Base-by-base conservation (phyloP, 2,888 invertebrate genomes). In the Trachelus stipa region DNA sequence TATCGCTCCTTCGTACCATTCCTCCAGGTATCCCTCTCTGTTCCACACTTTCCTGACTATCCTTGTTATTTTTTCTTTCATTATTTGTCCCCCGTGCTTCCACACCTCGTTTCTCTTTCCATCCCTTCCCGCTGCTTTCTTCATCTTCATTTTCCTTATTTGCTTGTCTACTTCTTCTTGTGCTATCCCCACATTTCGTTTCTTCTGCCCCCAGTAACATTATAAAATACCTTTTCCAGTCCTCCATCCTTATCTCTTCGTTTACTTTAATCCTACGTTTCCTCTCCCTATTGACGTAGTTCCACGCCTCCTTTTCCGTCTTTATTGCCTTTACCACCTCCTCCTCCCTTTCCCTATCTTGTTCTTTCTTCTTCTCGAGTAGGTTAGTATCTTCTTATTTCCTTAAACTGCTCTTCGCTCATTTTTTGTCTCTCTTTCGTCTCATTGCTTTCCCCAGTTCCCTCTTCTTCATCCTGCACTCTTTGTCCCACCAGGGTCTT, bases 1-100 rank as follows among this genome's bases (percentile, higher is more conserved):
- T 23, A 85, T 77, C 0, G 84, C 56, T 11, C 77, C 82, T 15
- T 69, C 79, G 31, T 74, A 82, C 83, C 83, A 84, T 0, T 81
- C 80, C 9, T 82, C 79, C 30, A 82, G 83, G 0, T 82, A 76
- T n/a, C 77, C 80, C 33, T 33, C 33, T 11, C 80, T 80, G 11
- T 77, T 74, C 81, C 79, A 82, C 30, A 81, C 68, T 40, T 79
- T 69, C 31, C 31, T 80, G 3, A 78, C 3, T 31, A 80, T 11
- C 30, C 40, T 34, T 34, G 34, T 34, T 0, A 34, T 34, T 11
- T 34, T 34, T 1, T 34, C 11, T 9, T 34, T 34, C 35, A n/a
- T 31, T 31, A 56, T 23, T 33, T 35, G 35, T 34, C 37, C 3
- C 15, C 11, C 34, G 30, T 75, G 1, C 15, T 35, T 79, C 80